Conservation (phyloP, 2,113 vertebrate genomes). For the Pachypanchax playfairii region DNA sequence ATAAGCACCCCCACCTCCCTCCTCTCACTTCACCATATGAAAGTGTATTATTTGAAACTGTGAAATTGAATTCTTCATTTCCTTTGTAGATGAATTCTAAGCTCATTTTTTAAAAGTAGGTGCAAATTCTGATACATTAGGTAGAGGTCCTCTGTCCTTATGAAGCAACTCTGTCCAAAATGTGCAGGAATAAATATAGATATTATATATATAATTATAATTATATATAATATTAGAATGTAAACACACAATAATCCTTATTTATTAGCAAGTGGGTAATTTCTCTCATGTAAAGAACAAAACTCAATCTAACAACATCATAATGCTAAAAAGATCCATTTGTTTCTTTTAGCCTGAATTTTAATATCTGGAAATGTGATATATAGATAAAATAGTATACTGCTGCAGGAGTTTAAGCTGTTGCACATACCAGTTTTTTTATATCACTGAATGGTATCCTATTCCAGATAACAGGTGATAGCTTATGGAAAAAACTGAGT, state of each 20-base stretch:
- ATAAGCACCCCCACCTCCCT: neutral
- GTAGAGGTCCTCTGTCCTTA: constrained; percentile 3
- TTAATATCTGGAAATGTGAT: too few relatives aligned
- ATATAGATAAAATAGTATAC: too few relatives aligned
- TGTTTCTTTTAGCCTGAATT: too few relatives aligned
- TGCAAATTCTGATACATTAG: constrained; percentile 23
- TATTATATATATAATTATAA: too few relatives aligned
- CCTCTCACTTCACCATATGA: constrained; percentile 29
- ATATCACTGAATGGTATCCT: too few relatives aligned
- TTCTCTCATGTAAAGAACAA: constrained; percentile 5
- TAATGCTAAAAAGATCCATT: too few relatives aligned
- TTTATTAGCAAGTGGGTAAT: neutral
- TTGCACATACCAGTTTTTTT: too few relatives aligned
- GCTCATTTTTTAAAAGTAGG: constrained; percentile 41
- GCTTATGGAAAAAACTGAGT: too few relatives aligned
- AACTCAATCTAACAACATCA: neutral
- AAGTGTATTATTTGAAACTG: constrained; percentile 55
- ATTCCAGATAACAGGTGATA: too few relatives aligned
- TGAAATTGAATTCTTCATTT: constrained; percentile 45
- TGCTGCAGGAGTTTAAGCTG: too few relatives aligned
- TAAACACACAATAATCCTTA: constrained; percentile 11
- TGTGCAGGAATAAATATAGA: neutral
- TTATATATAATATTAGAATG: too few relatives aligned
- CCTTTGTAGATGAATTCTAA: constrained; percentile 39
- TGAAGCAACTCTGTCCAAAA: constrained; percentile 1